Evolutionary conservation across 2,888 invertebrate species (phyloP), one percentile per base, ranked within the genome.

Genomic region (Drosophila helvetica): DNA sequence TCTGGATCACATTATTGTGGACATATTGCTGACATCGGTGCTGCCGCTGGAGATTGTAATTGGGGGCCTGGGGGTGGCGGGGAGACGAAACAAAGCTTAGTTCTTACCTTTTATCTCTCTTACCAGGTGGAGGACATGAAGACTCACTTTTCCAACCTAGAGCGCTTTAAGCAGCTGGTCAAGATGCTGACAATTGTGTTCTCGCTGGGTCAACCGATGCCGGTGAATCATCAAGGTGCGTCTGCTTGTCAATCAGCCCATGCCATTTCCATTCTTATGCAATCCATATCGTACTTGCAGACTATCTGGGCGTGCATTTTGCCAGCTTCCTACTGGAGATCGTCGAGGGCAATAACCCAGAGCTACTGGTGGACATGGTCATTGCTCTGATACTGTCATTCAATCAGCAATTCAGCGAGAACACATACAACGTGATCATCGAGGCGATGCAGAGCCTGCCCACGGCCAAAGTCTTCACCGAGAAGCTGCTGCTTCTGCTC

Each of bases 31-130:
- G 19, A 95, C 96, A 89, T 98, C 98, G 15, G 95, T 98, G 66
- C 93, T 98, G 65, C 98, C 98, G 1, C 95, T 97, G 88, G 98
- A 98, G 93, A 93, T 98, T 73, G 98, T 98, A 42, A 95, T 96
- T 91, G 96, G 9, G 10, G 1, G 9, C 18, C 10, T 6, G 7
- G 3, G 0, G 3, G 18, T n/a, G n/a, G n/a, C n/a, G n/a, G n/a
- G n/a, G n/a, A n/a, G 1, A 10, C 9, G 30, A 38, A 45, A n/a
- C n/a, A 38, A n/a, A n/a, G 17, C 12, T 46, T 12, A n/a, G 15
- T 18, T 46, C 5, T 17, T n/a, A 3, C 3, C 25, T 2, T 15
- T 8, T 42, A 25, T 0, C 15, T 6, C n/a, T 7, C 8, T 1
- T 5, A 10, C 43, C 79, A 95, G 95, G 91, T 91, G 43, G 92